Base-by-base conservation (phyloP, 2,888 invertebrate species). In the Microchrysa polita region DNA sequence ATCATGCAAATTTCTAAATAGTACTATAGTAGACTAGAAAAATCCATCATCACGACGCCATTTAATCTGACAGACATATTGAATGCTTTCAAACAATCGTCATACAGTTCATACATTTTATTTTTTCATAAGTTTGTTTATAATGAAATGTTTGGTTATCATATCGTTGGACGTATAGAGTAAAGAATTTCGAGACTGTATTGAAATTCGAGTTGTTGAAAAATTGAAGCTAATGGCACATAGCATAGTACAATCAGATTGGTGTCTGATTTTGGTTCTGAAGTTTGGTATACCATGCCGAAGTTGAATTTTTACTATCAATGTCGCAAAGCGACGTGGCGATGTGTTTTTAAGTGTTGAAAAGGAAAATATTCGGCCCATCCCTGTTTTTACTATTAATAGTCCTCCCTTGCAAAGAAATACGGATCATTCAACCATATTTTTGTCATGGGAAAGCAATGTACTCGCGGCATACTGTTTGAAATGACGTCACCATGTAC, bases 11-110 rank as follows among this genome's bases (percentile, higher is more conserved):
- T 20, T 61, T 63, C 63, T 40, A 42, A 42, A 42, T 16, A 18
- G 5, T 57, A 22, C 57, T 40, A 34, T 1, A 16, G 27, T 34
- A 48, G n/a, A n/a, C n/a, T n/a, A n/a, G n/a, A n/a, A 48, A 14
- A 67, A 74, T 74, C 74, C 67, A 74, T 74, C 74, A 74, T 74
- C 72, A 55, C n/a, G 74, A 27, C 60, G 73, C 72, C 74, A 74
- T 74, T 74, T 73, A 69, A 65, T 59, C 55, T 74, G 74, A 69
- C 75, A 69, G 73, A 75, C 40, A 75, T 61, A 69, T 69, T 75
- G 48, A 52, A 61, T 63, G 27, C 27, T 34, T 34, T 34, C 27
- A 34, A 34, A 34, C 27, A 34, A 34, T 34, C 27, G 27, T 34
- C 27, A 34, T 34, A 34, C 7, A n/a, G 27, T 74, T 73, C 48